phyloP scores from a whole-genome alignment of 2,888 invertebrate genomes.

The Uropetala carovei region DNA sequence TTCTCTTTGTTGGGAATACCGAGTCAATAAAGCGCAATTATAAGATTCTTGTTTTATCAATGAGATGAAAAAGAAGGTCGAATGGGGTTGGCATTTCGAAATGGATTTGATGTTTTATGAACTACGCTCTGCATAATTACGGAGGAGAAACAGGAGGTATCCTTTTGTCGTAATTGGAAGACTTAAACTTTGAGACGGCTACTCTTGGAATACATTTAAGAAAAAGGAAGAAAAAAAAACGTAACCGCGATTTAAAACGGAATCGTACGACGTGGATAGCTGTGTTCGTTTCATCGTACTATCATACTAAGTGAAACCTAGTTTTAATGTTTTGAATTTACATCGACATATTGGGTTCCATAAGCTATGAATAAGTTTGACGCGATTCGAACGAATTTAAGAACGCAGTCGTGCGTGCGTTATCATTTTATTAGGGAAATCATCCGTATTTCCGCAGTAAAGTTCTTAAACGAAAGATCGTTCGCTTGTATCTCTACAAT shows the following conservation, averaged over 20 bases:
- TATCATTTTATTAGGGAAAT: background rate
- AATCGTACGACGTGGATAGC: too few relatives aligned
- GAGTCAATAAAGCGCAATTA: slow-evolving; percentile 4
- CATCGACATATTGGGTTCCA: too few relatives aligned
- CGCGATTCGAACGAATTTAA: too few relatives aligned
- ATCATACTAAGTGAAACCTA: too few relatives aligned
- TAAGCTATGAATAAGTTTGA: too few relatives aligned
- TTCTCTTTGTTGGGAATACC: slow-evolving; percentile 10
- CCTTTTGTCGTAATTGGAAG: background rate
- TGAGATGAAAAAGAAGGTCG: background rate
- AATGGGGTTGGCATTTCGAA: background rate
- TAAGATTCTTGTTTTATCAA: background rate
- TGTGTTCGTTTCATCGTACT: too few relatives aligned
- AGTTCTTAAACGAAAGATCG: background rate
- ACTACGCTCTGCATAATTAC: background rate
- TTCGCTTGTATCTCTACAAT: background rate
- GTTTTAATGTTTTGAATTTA: too few relatives aligned
- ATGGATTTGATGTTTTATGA: background rate
- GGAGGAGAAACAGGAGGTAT: background rate
- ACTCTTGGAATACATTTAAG: too few relatives aligned
- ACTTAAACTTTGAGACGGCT: too few relatives aligned
- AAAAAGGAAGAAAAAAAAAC: too few relatives aligned
- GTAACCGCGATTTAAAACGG: too few relatives aligned
- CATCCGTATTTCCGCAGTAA: background rate
- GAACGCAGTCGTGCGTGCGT: too few relatives aligned